Percentiles rank a stretch among this genome's conserved stretches.
phyloP scores from a whole-genome alignment of 2,113 vertebrate species.

The Notarius lentiginosus region DNA sequence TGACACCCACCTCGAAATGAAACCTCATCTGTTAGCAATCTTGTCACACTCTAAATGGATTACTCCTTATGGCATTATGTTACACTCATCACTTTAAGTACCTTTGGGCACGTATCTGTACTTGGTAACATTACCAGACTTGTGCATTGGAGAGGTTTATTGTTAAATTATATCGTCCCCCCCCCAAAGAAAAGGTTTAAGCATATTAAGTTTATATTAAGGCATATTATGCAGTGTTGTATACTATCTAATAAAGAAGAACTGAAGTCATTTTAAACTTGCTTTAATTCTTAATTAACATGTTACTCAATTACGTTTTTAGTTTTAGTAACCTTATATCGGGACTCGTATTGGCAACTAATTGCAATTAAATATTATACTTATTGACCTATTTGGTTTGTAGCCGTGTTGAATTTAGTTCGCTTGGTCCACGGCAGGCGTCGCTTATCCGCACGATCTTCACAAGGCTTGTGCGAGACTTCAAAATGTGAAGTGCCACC shows the following conservation, averaged over 20 bases:
- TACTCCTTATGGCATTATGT: conserved; percentile 17
- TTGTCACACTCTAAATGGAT: conserved; percentile 21
- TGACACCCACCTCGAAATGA: conserved; percentile 5
- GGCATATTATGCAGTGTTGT: background rate
- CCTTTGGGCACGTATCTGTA: background rate
- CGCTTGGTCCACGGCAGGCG: no score
- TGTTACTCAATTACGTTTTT: no score
- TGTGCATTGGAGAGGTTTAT: background rate
- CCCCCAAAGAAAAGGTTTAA: background rate
- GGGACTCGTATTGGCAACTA: no score
- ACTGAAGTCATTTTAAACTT: no score
- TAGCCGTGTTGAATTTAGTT: no score
- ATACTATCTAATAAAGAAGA: background rate
- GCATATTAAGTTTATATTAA: background rate
- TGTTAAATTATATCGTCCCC: background rate
- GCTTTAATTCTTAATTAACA: no score
- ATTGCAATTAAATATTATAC: no score
- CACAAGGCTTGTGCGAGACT: no score
- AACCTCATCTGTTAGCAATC: conserved; percentile 12
- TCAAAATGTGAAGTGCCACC: no score
- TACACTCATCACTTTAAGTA: conserved; percentile 20
- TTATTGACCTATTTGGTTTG: no score
- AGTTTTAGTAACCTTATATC: no score
- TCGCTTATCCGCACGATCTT: no score
- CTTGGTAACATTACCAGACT: background rate